These are phyloP conservation scores for Ectobius pallidus DNA, from an alignment of 2,888 invertebrate species.

Conservation along the genomic window DNA sequence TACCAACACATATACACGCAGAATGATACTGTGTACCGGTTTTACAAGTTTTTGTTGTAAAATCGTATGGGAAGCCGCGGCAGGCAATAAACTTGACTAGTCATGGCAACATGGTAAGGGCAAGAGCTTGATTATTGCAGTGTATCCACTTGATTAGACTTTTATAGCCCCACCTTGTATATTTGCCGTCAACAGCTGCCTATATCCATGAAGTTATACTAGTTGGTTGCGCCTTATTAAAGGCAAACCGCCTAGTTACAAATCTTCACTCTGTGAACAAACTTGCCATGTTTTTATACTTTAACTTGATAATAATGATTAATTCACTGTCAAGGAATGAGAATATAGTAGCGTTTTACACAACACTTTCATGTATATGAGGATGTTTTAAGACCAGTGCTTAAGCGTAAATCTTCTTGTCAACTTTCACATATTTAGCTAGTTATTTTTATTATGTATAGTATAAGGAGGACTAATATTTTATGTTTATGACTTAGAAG, in stretches of 20 bases:
- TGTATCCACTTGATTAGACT: conserved; percentile 12
- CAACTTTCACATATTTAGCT: not conserved
- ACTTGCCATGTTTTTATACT: not conserved
- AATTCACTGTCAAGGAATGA: not conserved
- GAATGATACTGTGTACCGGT: not conserved
- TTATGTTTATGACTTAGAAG: too few relatives aligned
- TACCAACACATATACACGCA: not conserved
- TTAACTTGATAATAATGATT: not conserved
- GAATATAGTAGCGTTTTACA: not conserved
- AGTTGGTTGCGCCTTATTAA: not conserved
- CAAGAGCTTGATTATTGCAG: too few relatives aligned
- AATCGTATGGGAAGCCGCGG: not conserved
- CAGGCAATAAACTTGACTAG: not conserved
- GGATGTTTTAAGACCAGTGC: not conserved
- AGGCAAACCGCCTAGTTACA: not conserved
- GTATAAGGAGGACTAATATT: too few relatives aligned
- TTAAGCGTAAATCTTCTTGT: not conserved
- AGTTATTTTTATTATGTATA: too few relatives aligned
- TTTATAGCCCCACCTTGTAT: not conserved
- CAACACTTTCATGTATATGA: not conserved
- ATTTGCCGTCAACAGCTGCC: conserved; percentile 5
- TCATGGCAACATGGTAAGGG: not conserved
- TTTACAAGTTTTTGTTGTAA: not conserved
- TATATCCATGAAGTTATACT: not conserved
- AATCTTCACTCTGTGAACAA: not conserved